Conservation (phyloP, 1,140 invertebrate genomes). For the Lucilia sericata region DNA sequence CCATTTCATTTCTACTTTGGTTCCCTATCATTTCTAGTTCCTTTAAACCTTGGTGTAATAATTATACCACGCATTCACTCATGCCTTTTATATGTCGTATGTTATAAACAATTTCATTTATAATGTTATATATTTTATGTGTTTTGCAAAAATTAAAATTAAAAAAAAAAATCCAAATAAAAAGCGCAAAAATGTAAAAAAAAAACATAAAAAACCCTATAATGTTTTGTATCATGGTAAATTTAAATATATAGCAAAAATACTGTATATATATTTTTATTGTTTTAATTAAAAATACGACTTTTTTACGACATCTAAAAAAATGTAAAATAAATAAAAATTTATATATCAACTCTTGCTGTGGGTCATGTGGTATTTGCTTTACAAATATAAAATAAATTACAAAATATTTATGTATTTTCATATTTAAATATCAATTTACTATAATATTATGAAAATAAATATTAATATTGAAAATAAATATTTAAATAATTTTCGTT, state of each 20-base stretch:
- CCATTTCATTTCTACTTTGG: neutral
- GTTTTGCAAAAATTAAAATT: neutral
- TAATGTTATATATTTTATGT: neutral
- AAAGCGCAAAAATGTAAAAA: neutral
- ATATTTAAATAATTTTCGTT: too few species aligned
- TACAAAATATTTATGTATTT: neutral
- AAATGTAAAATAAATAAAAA: neutral
- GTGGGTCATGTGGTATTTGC: neutral
- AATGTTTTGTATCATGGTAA: neutral
- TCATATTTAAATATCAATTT: neutral
- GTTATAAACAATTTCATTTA: neutral
- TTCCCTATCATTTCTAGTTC: neutral
- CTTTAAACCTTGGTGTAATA: neutral
- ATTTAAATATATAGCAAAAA: neutral
- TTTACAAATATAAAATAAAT: neutral
- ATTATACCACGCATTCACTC: neutral
- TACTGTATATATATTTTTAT: neutral
- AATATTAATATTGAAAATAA: too few species aligned
- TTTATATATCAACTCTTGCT: neutral
- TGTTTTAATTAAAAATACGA: conserved; percentile 18
- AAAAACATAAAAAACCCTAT: neutral
- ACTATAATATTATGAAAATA: too few species aligned
- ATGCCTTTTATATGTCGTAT: neutral
- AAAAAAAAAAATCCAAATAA: too few species aligned
- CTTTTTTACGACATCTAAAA: neutral